These are phyloP conservation scores for Dryadula phaetusa DNA, from an alignment of 2,888 invertebrate species.

Conservation along the genomic window DNA sequence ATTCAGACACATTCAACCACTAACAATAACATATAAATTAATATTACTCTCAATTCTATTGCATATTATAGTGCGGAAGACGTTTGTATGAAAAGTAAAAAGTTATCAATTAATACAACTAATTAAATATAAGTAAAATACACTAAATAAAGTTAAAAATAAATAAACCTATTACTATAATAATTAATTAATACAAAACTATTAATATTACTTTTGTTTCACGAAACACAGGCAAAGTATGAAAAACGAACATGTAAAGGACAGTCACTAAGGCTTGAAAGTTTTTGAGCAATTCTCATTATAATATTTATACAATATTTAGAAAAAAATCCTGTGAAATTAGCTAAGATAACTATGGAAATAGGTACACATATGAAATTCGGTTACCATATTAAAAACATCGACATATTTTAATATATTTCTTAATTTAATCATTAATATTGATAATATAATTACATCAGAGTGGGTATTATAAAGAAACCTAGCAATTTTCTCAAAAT, in stretches of 20 bases:
- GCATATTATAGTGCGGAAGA: constrained; percentile 22
- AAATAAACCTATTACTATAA: constrained; percentile 32
- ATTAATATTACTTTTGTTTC: not conserved
- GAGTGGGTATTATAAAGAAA: not conserved
- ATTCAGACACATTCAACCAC: not conserved
- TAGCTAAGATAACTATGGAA: constrained; percentile 1
- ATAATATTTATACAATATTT: not conserved
- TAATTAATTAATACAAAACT: constrained; percentile 24
- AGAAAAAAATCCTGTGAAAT: constrained; percentile 36
- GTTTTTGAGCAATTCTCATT: constrained; percentile 31
- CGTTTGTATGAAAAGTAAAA: constrained; percentile 32
- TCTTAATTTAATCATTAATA: constrained; percentile 15
- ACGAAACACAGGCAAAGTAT: not conserved
- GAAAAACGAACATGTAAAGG: not conserved
- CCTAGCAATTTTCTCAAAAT: not conserved
- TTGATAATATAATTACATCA: not conserved
- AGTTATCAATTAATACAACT: constrained; percentile 21
- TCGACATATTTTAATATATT: not conserved
- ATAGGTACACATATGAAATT: constrained; percentile 20
- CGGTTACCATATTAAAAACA: not conserved
- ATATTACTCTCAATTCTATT: not conserved
- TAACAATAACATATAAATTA: not conserved
- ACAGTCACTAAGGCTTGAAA: constrained; percentile 4
- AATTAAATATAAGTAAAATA: constrained; percentile 29
- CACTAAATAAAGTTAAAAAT: constrained; percentile 27